Evolutionary conservation across 2,797 vertebrate genomes (phyloP).

Genomic region (Capromys pilorides): DNA sequence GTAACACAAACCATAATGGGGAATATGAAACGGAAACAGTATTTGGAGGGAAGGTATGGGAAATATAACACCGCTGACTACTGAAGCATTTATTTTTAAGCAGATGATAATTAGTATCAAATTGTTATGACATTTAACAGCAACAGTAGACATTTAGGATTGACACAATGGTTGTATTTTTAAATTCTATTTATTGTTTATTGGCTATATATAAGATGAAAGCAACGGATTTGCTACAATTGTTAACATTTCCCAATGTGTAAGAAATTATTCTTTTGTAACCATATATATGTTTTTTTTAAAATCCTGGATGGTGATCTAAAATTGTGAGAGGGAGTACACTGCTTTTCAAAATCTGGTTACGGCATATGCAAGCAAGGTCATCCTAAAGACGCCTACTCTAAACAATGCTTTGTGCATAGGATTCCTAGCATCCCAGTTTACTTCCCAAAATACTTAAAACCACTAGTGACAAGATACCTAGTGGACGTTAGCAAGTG

Average conservation of each 20-base stretch:
- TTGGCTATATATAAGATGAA: not conserved
- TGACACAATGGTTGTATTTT: not conserved
- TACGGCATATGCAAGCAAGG: not conserved
- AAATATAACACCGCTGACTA: not conserved
- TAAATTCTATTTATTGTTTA: not conserved
- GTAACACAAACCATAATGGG: not conserved
- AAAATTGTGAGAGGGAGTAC: not conserved
- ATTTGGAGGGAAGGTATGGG: not conserved
- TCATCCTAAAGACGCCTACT: not conserved
- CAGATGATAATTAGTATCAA: not conserved
- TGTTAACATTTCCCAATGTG: not conserved
- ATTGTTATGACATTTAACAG: not conserved
- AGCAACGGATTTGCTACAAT: not conserved
- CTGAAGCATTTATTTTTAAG: not conserved
- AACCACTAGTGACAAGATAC: not conserved
- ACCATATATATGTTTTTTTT: not conserved
- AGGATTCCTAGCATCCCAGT: not conserved
- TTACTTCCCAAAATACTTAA: conserved; percentile 17
- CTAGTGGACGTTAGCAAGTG: not conserved
- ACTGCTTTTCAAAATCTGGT: not conserved
- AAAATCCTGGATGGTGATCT: not conserved
- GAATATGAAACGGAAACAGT: not conserved
- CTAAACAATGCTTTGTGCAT: not conserved
- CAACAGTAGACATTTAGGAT: not conserved
- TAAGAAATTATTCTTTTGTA: conserved; percentile 28